These are phyloP conservation scores for Rhagologus leucostigma DNA, from an alignment of 2,113 vertebrate species.

Conservation along the genomic window DNA sequence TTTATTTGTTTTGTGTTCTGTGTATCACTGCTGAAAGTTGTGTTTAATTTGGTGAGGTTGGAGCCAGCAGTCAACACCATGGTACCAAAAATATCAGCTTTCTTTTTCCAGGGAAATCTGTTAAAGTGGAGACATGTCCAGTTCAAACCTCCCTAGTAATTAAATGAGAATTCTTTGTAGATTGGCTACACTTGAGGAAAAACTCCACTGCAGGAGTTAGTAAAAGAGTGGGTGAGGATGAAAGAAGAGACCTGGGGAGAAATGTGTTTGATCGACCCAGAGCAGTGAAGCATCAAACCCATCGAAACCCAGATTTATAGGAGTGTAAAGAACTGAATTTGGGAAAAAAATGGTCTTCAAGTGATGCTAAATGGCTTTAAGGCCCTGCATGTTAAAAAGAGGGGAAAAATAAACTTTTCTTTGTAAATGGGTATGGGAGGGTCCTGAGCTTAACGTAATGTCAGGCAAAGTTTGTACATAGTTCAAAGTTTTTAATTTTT, in stretches of 20 bases:
- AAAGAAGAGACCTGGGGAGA: neutral
- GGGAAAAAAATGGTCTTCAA: neutral
- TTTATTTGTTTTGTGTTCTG: neutral
- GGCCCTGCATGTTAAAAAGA: constrained; percentile 36
- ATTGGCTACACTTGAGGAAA: neutral
- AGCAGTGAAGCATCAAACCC: neutral
- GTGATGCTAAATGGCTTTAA: neutral
- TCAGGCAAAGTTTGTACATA: constrained; percentile 66
- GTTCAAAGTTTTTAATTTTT: constrained; percentile 66
- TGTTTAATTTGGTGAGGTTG: neutral
- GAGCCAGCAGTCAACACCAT: neutral
- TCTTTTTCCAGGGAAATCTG: neutral
- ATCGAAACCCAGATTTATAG: neutral
- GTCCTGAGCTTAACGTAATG: neutral
- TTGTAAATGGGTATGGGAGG: neutral
- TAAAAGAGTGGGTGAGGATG: neutral
- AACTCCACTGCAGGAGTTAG: neutral
- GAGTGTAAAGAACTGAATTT: neutral
- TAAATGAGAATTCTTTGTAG: neutral
- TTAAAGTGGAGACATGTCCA: neutral
- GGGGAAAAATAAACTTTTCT: neutral
- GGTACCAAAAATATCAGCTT: neutral
- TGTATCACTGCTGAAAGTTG: neutral
- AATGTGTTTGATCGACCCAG: neutral
- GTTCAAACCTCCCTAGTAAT: neutral